These are phyloP conservation scores for Vulpes ferrilata DNA, from an alignment of 2,113 vertebrate genomes.

Conservation along the genomic window DNA sequence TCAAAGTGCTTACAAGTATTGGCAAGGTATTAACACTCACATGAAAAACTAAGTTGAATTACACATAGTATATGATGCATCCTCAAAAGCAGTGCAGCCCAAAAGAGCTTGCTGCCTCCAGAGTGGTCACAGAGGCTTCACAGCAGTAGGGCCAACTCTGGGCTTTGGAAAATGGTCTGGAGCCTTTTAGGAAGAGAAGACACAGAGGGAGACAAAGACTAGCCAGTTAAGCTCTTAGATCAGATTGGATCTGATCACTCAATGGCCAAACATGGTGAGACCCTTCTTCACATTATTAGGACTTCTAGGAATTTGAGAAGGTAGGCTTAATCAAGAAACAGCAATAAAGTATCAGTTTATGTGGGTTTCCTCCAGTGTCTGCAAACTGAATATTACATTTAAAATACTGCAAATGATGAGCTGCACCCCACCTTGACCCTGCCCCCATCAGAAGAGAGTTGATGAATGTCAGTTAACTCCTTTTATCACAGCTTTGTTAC, in stretches of 20 bases:
- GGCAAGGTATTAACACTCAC: not conserved
- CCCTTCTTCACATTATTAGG: not conserved
- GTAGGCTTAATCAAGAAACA: not conserved
- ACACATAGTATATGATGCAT: not conserved
- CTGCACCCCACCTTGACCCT: not conserved
- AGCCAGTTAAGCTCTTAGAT: not conserved
- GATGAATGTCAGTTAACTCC: not conserved
- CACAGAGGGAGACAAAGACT: not conserved
- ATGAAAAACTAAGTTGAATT: not conserved
- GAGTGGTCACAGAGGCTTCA: not conserved
- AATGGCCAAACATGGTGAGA: not conserved
- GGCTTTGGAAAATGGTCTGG: not conserved
- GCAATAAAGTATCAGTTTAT: not conserved
- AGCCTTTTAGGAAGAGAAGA: not conserved
- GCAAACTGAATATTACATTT: not conserved
- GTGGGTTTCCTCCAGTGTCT: not conserved
- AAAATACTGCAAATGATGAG: not conserved
- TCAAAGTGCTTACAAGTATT: not conserved
- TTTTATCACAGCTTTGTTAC: not conserved
- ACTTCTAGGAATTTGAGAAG: not conserved
- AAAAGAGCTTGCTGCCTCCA: not conserved
- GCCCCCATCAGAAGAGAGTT: not conserved
- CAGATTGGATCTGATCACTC: not conserved
- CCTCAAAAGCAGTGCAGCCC: not conserved
- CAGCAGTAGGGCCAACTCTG: not conserved